A percentile compares a stretch with the other conserved stretches of the same genome.
phyloP scores from a whole-genome alignment of 2,888 invertebrate genomes.

The Melieria crassipennis region DNA sequence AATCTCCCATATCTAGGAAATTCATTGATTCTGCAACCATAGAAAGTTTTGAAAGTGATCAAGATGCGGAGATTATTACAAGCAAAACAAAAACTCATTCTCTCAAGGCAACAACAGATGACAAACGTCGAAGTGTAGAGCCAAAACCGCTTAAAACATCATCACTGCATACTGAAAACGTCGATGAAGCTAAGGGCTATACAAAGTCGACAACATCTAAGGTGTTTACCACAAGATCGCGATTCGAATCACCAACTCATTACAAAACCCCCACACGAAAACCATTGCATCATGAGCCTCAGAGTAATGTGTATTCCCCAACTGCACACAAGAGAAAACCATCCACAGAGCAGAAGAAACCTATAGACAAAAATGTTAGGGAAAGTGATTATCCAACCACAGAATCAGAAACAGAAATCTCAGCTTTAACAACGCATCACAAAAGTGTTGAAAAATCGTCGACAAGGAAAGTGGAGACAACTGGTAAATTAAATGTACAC shows the following conservation, averaged over 20 bases:
- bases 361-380: conserved; percentile 22
- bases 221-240: conserved; percentile 27
- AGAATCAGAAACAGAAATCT: conserved; percentile 32
- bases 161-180: not conserved
- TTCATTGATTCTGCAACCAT: not conserved
- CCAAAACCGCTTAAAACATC: too few relatives aligned
- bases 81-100: not conserved
- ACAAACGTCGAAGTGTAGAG: not conserved
- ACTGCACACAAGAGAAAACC: conserved; percentile 32
- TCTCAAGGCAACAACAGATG: not conserved
- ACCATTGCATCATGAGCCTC: not conserved
- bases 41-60: not conserved
- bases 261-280: conserved; percentile 17
- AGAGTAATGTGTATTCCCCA: not conserved
- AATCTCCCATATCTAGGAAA: conserved; percentile 20
- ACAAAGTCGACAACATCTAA: conserved; percentile 38
- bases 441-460: conserved; percentile 16
- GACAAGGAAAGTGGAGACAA: conserved; percentile 14
- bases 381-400: conserved; percentile 25
- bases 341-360: conserved; percentile 40
- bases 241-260: conserved; percentile 35
- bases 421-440: conserved; percentile 25
- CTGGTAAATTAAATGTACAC: conserved; percentile 29
- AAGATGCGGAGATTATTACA: not conserved
- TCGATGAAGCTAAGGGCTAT: conserved; percentile 36